Base-by-base conservation (phyloP, 1,140 invertebrate genomes). In the Vanessa atalanta region DNA sequence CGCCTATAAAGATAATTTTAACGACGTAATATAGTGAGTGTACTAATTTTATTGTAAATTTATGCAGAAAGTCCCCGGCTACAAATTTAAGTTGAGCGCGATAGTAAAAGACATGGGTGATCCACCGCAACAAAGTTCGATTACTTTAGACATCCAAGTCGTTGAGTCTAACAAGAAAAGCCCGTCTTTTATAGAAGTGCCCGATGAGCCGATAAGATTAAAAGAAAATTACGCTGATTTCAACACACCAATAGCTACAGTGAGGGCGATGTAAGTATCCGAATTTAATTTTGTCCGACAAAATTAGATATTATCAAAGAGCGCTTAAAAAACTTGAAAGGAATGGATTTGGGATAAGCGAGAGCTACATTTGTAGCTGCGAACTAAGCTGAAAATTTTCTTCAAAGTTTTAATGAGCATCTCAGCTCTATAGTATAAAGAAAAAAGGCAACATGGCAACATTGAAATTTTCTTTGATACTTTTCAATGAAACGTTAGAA, bases 151-250 rank as follows among this genome's bases (percentile, higher is more conserved):
- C 75, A 97, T 98, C 76, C 94, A 95, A 74, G 97, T 98, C 20
- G 96, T 98, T 1, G 97, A 97, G 83, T 97, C 97, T 2, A 95
- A 97, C 83, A 98, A 97, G 88, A 97, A 98, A 89, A 95, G 97
- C 53, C 98, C 98, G 61, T 94, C 93, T 51, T 97, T 97, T 80
- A 93, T 94, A 61, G 92, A 94, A 72, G 91, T 94, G 69, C 94
- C 94, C 14, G 79, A 90, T 61, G 89, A 93, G 7, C 94, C 94
- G 68, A 96, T 97, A 72, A 91, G 91, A 74, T 91, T 98, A 37
- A 93, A 93, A 73, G 97, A 98, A 93, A 96, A 96, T 89, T 95
- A 95, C 65, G 94, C 90, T 14, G 94, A 97, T 87, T 97, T 95
- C 80, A 94, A 94, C 16, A 90, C 90, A 26, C 94, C 94, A 13